phyloP scores from a whole-genome alignment of 2,797 vertebrate genomes.

The Hypotaenidia okinawae region DNA sequence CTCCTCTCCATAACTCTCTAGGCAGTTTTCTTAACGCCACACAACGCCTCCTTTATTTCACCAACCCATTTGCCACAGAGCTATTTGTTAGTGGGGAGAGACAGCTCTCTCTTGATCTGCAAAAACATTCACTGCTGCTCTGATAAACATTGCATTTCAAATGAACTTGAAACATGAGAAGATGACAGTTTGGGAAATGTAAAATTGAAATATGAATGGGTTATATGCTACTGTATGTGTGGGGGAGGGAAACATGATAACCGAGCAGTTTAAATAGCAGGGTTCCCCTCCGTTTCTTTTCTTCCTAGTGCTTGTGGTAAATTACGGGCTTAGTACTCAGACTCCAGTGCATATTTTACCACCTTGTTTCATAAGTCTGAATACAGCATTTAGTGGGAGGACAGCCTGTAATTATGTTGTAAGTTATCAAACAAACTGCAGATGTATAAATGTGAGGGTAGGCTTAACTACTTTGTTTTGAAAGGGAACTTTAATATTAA shows the following conservation, averaged over 20 bases:
- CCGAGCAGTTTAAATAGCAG: constrained; percentile 64
- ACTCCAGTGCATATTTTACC: constrained; percentile 66
- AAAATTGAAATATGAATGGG: constrained; percentile 72
- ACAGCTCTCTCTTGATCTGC: not conserved
- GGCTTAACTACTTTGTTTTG: constrained; percentile 69
- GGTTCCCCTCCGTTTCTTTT: constrained; percentile 60
- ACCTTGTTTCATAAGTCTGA: constrained; percentile 72
- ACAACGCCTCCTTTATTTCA: not conserved
- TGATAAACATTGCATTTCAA: constrained; percentile 61
- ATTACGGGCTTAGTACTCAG: constrained; percentile 71
- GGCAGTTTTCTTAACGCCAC: not conserved
- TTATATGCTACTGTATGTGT: constrained; percentile 25
- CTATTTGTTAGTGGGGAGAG: not conserved
- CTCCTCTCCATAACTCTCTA: not conserved
- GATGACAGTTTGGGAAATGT: constrained; percentile 61
- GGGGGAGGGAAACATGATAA: constrained; percentile 57
- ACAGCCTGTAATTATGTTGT: constrained; percentile 77
- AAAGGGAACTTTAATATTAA: constrained; percentile 70
- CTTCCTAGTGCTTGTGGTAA: constrained; percentile 63
- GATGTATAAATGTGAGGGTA: constrained; percentile 65
- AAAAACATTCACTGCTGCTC: not conserved
- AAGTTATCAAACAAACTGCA: constrained; percentile 77
- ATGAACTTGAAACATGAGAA: constrained; percentile 57
- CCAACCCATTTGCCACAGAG: not conserved
- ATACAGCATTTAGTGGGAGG: constrained; percentile 69